Evolutionary conservation across 2,888 invertebrate genomes (phyloP).

Genomic region (Cephus spinipes): DNA sequence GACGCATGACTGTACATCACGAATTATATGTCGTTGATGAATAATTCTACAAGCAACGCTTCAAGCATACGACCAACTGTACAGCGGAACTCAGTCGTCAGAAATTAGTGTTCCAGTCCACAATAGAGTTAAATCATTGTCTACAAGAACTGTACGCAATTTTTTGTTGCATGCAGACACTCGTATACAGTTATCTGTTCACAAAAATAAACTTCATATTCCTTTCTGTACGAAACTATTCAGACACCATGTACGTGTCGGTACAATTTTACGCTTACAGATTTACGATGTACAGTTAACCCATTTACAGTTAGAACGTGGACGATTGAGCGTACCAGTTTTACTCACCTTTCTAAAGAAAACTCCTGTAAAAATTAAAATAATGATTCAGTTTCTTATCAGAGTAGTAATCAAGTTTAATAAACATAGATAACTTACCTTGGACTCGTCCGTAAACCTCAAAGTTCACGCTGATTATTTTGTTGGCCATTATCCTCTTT

Average conservation of each 20-base stretch:
- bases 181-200: not conserved
- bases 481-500: conserved; percentile 34
- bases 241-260: not conserved
- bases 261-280: not conserved
- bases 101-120: not conserved
- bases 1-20: too few relatives aligned
- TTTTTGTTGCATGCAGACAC: too few relatives aligned
- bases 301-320: not conserved
- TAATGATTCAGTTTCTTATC: not conserved
- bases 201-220: not conserved
- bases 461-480: conserved; percentile 59
- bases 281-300: not conserved
- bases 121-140: too few relatives aligned
- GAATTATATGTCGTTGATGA: too few relatives aligned
- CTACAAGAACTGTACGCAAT: too few relatives aligned
- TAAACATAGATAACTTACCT: conserved; percentile 40
- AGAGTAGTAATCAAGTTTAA: not conserved
- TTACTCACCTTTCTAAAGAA: conserved; percentile 64
- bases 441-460: conserved; percentile 65
- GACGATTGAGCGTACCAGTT: not conserved
- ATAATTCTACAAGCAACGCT: not conserved
- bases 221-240: not conserved
- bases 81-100: not conserved
- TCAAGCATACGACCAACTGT: not conserved
- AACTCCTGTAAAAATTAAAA: conserved; percentile 55